A percentile compares a stretch with the other conserved stretches of the same genome.
phyloP scores from a whole-genome alignment of 2,113 vertebrate genomes.

The Paratilapia polleni region DNA sequence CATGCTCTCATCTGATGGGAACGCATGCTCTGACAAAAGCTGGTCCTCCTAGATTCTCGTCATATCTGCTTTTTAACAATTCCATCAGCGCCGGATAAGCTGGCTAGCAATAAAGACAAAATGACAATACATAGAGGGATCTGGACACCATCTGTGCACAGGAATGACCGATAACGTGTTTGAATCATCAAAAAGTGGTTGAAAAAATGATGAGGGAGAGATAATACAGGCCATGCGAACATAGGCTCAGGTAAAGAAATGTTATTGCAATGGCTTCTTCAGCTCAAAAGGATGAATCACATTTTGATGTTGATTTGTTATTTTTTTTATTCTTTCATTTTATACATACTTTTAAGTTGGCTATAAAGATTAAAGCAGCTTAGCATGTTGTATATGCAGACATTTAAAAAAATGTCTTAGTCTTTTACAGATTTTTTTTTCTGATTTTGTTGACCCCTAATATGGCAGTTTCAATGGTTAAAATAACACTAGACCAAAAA shows the following conservation, averaged over 20 bases:
- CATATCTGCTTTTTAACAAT: conserved; percentile 80
- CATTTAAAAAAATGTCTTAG: too few relatives aligned
- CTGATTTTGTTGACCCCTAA: background rate
- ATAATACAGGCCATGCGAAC: conserved; percentile 43
- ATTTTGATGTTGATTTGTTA: conserved; percentile 33
- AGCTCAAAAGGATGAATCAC: conserved; percentile 38
- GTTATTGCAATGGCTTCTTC: conserved; percentile 38
- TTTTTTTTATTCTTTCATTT: conserved; percentile 12
- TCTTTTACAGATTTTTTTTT: fast-evolving
- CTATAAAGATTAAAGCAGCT: background rate
- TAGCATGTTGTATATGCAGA: background rate
- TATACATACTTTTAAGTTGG: background rate
- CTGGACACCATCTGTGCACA: conserved; percentile 70
- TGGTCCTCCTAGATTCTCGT: conserved; percentile 70
- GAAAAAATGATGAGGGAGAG: conserved; percentile 53
- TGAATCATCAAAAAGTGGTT: conserved; percentile 70
- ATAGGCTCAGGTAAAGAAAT: conserved; percentile 42
- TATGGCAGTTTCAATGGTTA: background rate
- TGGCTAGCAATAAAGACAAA: conserved; percentile 71
- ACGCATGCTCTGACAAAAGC: conserved; percentile 73
- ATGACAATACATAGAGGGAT: conserved; percentile 74
- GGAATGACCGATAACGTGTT: conserved; percentile 72
- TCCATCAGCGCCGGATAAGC: conserved; percentile 79
- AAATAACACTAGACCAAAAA: background rate
- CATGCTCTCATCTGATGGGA: conserved; percentile 77